phyloP scores from a whole-genome alignment of 2,113 vertebrate species.

The Rhinolophus ferrumequinum region DNA sequence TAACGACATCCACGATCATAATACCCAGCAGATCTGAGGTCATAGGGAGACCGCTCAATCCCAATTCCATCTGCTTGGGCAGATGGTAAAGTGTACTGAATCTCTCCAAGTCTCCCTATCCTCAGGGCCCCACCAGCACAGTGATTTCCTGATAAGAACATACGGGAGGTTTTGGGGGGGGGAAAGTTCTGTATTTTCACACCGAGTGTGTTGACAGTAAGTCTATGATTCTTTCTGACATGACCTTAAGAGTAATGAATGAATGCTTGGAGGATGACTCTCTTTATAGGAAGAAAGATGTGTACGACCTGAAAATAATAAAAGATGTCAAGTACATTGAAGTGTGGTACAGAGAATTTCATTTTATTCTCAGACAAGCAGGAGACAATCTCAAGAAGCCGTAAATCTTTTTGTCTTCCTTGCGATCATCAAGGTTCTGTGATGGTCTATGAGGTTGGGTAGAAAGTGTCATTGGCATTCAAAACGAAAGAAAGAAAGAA shows the following conservation, averaged over 20 bases:
- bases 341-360: slow-evolving; percentile 58
- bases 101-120: neutral
- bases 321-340: slow-evolving; percentile 71
- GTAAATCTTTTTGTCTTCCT: slow-evolving; percentile 46
- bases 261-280: slow-evolving; percentile 58
- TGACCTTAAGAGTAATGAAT: slow-evolving; percentile 72
- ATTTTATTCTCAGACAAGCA: slow-evolving; percentile 63
- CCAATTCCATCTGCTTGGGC: slow-evolving; percentile 56
- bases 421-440: slow-evolving; percentile 18
- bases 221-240: slow-evolving; percentile 70
- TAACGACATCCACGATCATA: slow-evolving; percentile 31
- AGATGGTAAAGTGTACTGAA: slow-evolving; percentile 59
- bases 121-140: slow-evolving; percentile 48
- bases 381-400: slow-evolving; percentile 26
- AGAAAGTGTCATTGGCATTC: neutral
- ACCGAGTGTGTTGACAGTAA: slow-evolving; percentile 49
- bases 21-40: neutral
- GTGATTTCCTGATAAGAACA: slow-evolving; percentile 66
- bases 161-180: neutral
- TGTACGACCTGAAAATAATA: slow-evolving; percentile 64
- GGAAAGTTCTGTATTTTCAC: slow-evolving; percentile 32
- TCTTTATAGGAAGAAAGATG: slow-evolving; percentile 75
- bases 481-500: neutral
- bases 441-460: neutral
- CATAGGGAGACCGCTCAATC: slow-evolving; percentile 9